A percentile compares a stretch with the other conserved stretches of the same genome.
These are phyloP conservation scores for Lepidurus apus DNA, from an alignment of 1,140 invertebrate species.

Conservation along the genomic window DNA sequence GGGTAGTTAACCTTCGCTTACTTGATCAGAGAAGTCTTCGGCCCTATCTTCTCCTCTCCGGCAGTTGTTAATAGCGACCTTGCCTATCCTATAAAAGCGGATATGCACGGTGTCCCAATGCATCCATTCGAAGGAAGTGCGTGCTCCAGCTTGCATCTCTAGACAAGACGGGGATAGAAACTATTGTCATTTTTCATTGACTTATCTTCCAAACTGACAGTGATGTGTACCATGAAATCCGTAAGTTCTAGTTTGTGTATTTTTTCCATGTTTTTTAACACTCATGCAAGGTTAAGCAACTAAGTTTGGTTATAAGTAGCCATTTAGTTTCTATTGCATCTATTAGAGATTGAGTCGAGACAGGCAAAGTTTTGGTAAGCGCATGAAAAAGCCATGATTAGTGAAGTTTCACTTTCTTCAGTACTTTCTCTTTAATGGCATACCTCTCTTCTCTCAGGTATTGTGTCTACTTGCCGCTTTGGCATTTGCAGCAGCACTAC, in stretches of 20 bases:
- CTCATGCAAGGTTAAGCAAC: too few relatives aligned
- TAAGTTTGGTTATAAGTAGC: too few relatives aligned
- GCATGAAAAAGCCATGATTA: background rate
- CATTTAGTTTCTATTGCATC: too few relatives aligned
- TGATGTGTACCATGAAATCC: background rate
- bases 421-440: conserved; percentile 3
- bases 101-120: background rate
- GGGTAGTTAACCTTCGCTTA: conserved; percentile 11
- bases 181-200: background rate
- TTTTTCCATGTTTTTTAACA: too few relatives aligned
- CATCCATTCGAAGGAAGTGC: conserved; percentile 1
- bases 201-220: background rate
- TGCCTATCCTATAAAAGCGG: conserved; percentile 6
- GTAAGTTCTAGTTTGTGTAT: background rate
- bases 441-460: background rate
- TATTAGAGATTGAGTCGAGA: too few relatives aligned
- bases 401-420: background rate
- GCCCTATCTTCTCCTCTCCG: background rate
- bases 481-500: background rate
- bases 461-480: background rate
- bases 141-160: background rate
- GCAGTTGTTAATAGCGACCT: background rate
- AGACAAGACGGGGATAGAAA: background rate
- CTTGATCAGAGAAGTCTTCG: background rate
- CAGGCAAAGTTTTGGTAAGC: background rate